Conservation (phyloP, 2,888 invertebrate genomes). For the Sinohyriopsis cumingii region DNA sequence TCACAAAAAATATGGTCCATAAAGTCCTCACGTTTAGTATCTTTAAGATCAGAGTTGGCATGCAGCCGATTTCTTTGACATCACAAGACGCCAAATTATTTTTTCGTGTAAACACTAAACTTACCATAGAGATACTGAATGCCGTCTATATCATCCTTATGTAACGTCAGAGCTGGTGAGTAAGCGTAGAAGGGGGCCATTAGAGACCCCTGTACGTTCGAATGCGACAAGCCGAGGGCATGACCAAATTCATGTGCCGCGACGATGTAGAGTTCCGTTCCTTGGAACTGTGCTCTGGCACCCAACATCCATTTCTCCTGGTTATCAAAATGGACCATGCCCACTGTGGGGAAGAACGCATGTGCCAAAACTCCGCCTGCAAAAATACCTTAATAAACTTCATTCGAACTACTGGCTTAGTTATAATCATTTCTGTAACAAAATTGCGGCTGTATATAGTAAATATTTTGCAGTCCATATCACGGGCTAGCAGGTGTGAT, state of each 20-base stretch:
- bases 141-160: conserved; percentile 59
- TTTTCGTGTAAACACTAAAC: too few species aligned
- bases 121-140: conserved; percentile 64
- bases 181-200: conserved; percentile 69
- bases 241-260: conserved; percentile 70
- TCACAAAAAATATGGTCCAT: too few species aligned
- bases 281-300: conserved; percentile 13
- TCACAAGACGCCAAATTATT: too few species aligned
- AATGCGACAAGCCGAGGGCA: conserved; percentile 66
- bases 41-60: too few species aligned
- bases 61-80: too few species aligned
- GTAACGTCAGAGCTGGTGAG: conserved; percentile 55
- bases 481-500: too few species aligned
- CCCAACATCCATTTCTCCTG: conserved; percentile 63
- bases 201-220: conserved; percentile 54
- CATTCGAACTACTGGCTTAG: too few species aligned
- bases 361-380: conserved; percentile 62
- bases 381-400: neutral
- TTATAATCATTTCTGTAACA: too few species aligned
- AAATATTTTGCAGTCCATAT: too few species aligned
- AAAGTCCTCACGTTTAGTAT: too few species aligned
- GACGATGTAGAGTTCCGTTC: conserved; percentile 60
- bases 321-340: conserved; percentile 67
- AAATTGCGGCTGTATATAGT: too few species aligned
- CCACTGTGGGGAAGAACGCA: conserved; percentile 66